Evolutionary conservation across 2,888 invertebrate species (phyloP), one percentile per base, ranked within the genome.

Genomic region (Encarsia formosa): DNA sequence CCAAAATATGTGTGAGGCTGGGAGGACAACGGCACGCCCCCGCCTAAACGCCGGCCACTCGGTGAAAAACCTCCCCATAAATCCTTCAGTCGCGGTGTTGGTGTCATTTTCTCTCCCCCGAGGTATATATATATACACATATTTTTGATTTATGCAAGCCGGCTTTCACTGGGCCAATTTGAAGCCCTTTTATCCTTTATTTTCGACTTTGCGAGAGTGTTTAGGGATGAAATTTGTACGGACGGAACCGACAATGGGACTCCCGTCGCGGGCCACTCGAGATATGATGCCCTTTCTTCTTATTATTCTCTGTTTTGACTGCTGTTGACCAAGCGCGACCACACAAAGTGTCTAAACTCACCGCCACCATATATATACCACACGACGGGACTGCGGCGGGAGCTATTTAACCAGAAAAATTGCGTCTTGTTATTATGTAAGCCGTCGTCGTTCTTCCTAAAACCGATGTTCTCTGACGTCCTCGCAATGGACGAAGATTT

Each of bases 81-180:
- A 72, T 73, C 71, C 70, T 68, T 72, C 71, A 71, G 57, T 63
- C 52, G 57, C 50, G 56, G 54, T 11, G 32, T 32, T 60, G 49
- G 57, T 57, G 59, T 56, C 55, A 57, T 32, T 34, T 5, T 8
- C 34, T n/a, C 9, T 26, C 9, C 5, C 34, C n/a, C 9, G 8
- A n/a, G 18, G 20, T n/a, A 5, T 18, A 22, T 19, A 64, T 66
- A 65, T 69, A 70, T 71, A 69, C 69, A 67, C 67, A 67, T 68
- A 70, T 73, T 72, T 26, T 70, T 72, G 71, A 72, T 72, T 71
- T 71, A 71, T 69, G 68, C 60, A 66, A 8, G 26, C 26, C 11
- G 8, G 67, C 71, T 72, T 72, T 71, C 70, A 68, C 72, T 68
- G 62, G 64, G 62, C 65, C 66, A 71, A 73, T 72, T 72, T 70